Conservation (phyloP, 2,888 invertebrate genomes). For the Ennomos quercinarius region DNA sequence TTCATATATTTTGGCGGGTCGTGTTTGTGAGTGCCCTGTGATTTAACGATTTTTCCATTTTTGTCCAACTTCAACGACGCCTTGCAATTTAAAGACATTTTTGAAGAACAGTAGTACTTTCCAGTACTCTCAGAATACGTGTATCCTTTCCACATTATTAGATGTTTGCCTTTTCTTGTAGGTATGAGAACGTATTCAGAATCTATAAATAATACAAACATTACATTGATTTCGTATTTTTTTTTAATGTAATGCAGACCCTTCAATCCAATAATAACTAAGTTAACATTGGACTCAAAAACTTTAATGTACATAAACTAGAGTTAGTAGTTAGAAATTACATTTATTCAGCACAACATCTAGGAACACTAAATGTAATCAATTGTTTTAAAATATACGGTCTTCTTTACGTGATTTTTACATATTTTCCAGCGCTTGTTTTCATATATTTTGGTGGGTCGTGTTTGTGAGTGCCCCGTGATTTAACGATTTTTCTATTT, state of each 20-base stretch:
- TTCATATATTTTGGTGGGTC: conserved; percentile 24
- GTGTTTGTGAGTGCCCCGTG: conserved; percentile 28
- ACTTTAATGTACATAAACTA: too few relatives aligned
- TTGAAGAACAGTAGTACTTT: conserved; percentile 28
- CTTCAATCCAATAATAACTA: too few relatives aligned
- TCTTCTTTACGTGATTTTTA: conserved; percentile 3
- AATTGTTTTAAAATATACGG: too few relatives aligned
- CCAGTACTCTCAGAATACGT: conserved; percentile 23
- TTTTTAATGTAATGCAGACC: too few relatives aligned
- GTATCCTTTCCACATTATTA: conserved; percentile 23
- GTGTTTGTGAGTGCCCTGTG: conserved; percentile 28
- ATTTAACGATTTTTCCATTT: conserved; percentile 28
- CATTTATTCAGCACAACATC: too few relatives aligned
- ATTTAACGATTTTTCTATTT: conserved; percentile 28
- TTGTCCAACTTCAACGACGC: conserved; percentile 46
- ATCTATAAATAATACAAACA: neutral
- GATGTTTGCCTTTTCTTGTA: conserved; percentile 10
- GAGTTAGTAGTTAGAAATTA: too few relatives aligned
- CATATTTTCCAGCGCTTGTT: conserved; percentile 18
- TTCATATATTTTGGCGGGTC: conserved; percentile 24
- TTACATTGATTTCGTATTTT: too few relatives aligned
- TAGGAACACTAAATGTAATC: too few relatives aligned
- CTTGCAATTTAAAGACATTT: conserved; percentile 32
- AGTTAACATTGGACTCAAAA: too few relatives aligned
- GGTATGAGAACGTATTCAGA: conserved; percentile 4